Percentiles rank a stretch among this genome's conserved stretches.
phyloP scores from a whole-genome alignment of 1,140 invertebrate genomes.

The Hypothenemus hampei region DNA sequence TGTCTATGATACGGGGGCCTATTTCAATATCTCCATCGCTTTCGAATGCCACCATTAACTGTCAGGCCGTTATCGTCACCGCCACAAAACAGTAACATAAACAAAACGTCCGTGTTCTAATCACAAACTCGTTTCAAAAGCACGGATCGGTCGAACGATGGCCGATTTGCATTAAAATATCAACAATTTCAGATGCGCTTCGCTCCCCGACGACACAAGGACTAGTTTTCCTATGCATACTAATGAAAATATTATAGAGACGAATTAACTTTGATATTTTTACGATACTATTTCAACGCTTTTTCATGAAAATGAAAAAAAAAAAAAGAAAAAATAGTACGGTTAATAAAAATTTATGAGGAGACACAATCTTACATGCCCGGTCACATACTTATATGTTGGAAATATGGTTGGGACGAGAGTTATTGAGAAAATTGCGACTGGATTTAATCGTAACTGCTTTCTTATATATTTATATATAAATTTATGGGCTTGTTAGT shows the following conservation, averaged over 20 bases:
- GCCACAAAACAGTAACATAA: constrained; percentile 10
- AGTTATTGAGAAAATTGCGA: constrained; percentile 8
- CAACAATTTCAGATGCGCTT: background rate
- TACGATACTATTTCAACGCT: constrained; percentile 15
- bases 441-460: background rate
- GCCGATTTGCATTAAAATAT: constrained; percentile 19
- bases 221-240: constrained; percentile 22
- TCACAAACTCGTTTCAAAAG: constrained; percentile 12
- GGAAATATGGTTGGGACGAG: constrained; percentile 1
- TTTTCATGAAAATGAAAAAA: no score
- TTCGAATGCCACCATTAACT: background rate
- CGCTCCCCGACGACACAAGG: no score
- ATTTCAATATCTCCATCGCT: no score
- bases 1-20: no score
- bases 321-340: constrained; percentile 10
- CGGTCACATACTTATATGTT: background rate
- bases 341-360: constrained; percentile 18
- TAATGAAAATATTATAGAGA: constrained; percentile 25
- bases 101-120: constrained; percentile 3
- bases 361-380: constrained; percentile 14
- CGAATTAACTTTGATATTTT: constrained; percentile 19
- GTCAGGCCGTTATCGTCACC: background rate
- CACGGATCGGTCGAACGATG: background rate
- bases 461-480: no score
- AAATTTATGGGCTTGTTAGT: background rate